A percentile compares a stretch with the other conserved stretches of the same genome.
Conservation (phyloP, 2,888 invertebrate species). For the Lapara coniferarum region DNA sequence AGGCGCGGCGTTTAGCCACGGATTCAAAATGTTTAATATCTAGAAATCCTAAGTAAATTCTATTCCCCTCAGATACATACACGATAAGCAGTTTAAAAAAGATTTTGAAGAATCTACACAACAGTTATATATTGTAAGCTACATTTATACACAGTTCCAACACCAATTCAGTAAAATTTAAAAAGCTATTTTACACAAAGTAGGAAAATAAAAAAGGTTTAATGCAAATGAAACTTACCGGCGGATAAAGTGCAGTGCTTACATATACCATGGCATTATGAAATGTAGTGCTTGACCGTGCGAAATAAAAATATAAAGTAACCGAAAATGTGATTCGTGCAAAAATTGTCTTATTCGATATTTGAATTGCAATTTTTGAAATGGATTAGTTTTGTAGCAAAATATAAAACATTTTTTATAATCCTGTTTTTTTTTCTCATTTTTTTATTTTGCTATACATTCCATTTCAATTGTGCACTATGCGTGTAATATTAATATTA, state of each 20-base stretch:
- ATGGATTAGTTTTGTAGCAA: background rate
- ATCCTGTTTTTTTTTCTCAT: background rate
- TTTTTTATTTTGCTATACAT: conserved; percentile 6
- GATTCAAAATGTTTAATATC: no score
- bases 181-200: background rate
- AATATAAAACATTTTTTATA: background rate
- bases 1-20: no score
- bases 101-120: background rate
- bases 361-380: background rate
- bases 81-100: background rate
- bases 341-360: background rate
- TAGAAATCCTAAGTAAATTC: no score
- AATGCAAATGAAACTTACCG: conserved; percentile 18
- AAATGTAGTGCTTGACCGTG: conserved; percentile 27
- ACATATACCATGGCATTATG: conserved; percentile 22
- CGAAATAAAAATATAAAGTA: conserved; percentile 28
- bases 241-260: conserved; percentile 20
- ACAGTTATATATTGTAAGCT: background rate
- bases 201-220: background rate
- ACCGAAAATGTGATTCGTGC: conserved; percentile 12
- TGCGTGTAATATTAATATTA: background rate
- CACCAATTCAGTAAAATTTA: background rate
- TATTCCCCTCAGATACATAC: conserved; percentile 2
- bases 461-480: background rate
- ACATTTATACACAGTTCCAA: background rate